A percentile compares a stretch with the other conserved stretches of the same genome.
These are phyloP conservation scores for Tanytarsus gracilentus DNA, from an alignment of 2,888 invertebrate species.

Conservation along the genomic window DNA sequence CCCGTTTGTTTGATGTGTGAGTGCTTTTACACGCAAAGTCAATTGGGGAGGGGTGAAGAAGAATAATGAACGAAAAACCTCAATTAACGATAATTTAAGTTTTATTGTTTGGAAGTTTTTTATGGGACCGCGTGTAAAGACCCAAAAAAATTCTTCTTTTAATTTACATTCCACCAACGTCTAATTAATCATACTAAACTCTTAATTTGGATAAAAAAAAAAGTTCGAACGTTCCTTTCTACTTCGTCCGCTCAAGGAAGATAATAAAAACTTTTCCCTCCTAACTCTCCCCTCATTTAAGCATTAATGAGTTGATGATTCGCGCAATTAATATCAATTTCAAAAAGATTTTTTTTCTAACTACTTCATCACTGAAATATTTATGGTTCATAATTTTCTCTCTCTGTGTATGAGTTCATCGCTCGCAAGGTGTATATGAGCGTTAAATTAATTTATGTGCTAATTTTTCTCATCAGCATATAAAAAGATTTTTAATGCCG, in stretches of 20 bases:
- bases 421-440: too few species aligned
- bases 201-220: constrained; percentile 17
- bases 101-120: constrained; percentile 24
- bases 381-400: too few species aligned
- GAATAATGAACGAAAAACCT: constrained; percentile 8
- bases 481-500: too few species aligned
- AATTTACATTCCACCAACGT: neutral
- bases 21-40: neutral
- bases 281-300: neutral
- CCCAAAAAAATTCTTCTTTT: neutral
- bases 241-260: too few species aligned
- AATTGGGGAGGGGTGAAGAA: neutral
- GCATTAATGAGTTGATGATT: constrained; percentile 15
- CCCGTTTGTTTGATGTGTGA: neutral
- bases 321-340: constrained; percentile 20
- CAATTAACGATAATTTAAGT: constrained; percentile 28
- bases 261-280: neutral
- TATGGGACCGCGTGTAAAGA: constrained; percentile 13
- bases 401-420: too few species aligned
- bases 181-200: constrained; percentile 28
- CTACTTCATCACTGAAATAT: too few species aligned
- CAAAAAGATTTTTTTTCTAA: neutral
- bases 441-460: too few species aligned
- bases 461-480: too few species aligned
- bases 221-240: neutral